Percentiles rank a stretch among this genome's conserved stretches.
phyloP scores from a whole-genome alignment of 2,113 vertebrate species.

The Cinclus mexicanus region DNA sequence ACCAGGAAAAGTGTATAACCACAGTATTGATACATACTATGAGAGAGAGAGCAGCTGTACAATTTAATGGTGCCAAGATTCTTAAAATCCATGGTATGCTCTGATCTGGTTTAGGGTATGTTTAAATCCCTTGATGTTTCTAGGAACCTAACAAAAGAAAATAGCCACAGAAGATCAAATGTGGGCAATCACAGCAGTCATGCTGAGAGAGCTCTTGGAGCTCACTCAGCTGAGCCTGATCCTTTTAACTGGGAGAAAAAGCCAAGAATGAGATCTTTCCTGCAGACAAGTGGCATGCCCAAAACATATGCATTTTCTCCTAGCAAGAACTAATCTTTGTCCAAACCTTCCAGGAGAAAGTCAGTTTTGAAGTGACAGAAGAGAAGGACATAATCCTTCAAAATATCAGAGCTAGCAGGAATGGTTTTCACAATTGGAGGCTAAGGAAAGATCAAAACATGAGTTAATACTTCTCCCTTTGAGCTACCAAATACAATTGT shows the following conservation, averaged over 20 bases:
- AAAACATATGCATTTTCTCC: neutral
- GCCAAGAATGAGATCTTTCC: slow-evolving; percentile 9
- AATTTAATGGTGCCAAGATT: slow-evolving; percentile 2
- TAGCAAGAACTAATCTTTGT: neutral
- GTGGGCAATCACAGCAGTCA: neutral
- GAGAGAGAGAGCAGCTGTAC: neutral
- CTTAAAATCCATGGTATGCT: neutral
- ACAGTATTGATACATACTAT: neutral
- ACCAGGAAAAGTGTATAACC: neutral
- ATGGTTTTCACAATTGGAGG: slow-evolving; percentile 6
- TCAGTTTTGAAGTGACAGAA: slow-evolving; percentile 7
- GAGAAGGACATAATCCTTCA: slow-evolving; percentile 5
- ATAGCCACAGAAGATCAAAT: neutral
- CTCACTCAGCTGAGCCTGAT: neutral
- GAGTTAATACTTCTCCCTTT: slow-evolving; percentile 4
- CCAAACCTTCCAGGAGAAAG: slow-evolving; percentile 18
- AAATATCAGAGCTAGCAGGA: neutral
- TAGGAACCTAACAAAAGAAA: neutral
- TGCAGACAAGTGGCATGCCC: neutral
- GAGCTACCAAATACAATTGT: neutral
- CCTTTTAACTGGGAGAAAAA: neutral
- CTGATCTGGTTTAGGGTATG: neutral
- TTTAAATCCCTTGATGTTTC: neutral
- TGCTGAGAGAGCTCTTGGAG: neutral
- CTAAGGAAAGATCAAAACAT: slow-evolving; percentile 40